Evolutionary conservation across 1,140 invertebrate genomes (phyloP).

Genomic region (Macrosteles quadrilineatus): DNA sequence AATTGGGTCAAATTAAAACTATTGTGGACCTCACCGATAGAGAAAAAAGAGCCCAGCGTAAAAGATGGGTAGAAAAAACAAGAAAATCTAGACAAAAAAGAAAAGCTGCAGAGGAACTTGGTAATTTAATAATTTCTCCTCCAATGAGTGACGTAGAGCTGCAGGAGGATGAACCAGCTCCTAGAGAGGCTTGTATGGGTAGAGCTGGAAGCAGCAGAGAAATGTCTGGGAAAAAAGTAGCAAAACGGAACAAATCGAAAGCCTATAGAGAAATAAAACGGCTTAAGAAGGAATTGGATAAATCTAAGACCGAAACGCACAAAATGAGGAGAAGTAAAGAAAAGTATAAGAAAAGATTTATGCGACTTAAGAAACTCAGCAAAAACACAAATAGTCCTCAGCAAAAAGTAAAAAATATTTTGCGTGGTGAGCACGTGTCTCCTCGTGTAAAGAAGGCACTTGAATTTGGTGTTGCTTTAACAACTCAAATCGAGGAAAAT

Average conservation of each 20-base stretch:
- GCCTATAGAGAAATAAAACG: slow-evolving; percentile 21
- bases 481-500: slow-evolving; percentile 26
- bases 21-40: not conserved
- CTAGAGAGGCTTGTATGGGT: not conserved
- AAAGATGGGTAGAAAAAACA: slow-evolving; percentile 28
- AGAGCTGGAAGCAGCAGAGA: slow-evolving; percentile 20
- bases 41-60: slow-evolving; percentile 10
- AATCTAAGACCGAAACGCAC: slow-evolving; percentile 1
- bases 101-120: slow-evolving; percentile 27
- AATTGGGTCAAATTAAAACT: not conserved
- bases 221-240: slow-evolving; percentile 16
- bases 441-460: not conserved
- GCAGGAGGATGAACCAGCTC: not conserved
- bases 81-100: slow-evolving; percentile 16
- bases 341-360: slow-evolving; percentile 23
- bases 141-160: slow-evolving; percentile 20
- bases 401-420: slow-evolving; percentile 25
- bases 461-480: slow-evolving; percentile 7
- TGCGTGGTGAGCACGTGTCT: slow-evolving; percentile 23
- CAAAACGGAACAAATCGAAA: slow-evolving; percentile 21
- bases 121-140: slow-evolving; percentile 7
- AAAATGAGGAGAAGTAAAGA: slow-evolving; percentile 24
- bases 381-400: slow-evolving; percentile 22
- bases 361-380: slow-evolving; percentile 11
- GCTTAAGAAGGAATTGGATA: slow-evolving; percentile 8